Evolutionary conservation across 2,113 vertebrate genomes (phyloP).

Genomic region (Laticauda laticaudata): DNA sequence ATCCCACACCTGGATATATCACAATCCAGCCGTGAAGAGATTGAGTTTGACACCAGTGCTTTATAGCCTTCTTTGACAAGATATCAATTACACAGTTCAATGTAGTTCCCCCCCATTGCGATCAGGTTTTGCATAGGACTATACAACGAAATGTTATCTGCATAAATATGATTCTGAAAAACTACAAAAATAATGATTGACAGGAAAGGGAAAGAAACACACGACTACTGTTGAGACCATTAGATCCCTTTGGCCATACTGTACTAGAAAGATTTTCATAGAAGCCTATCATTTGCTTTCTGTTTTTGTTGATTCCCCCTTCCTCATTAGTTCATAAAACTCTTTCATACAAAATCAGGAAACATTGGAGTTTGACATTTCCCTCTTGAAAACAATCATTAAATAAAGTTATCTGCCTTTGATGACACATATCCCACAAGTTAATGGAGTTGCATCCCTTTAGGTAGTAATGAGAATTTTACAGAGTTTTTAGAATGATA

Average conservation of each 20-base stretch:
- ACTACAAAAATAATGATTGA: not conserved
- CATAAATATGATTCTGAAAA: not conserved
- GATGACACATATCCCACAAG: not conserved
- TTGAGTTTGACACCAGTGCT: too few species aligned
- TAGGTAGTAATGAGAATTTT: not conserved
- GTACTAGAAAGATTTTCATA: not conserved
- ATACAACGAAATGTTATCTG: not conserved
- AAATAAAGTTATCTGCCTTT: not conserved
- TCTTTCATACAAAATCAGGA: not conserved
- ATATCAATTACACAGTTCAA: not conserved
- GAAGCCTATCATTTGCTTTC: not conserved
- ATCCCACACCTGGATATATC: too few species aligned
- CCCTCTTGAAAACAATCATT: not conserved
- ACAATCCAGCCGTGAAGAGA: too few species aligned
- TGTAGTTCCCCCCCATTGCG: not conserved
- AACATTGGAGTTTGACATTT: not conserved
- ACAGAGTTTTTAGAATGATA: not conserved
- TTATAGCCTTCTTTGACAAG: not conserved
- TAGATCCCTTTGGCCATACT: not conserved
- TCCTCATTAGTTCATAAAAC: not conserved
- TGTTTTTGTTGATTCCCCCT: not conserved
- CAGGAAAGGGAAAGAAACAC: not conserved
- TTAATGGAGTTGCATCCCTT: not conserved
- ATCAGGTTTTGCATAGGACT: not conserved
- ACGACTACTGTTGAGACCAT: not conserved